Evolutionary conservation across 1,140 invertebrate species (phyloP), one percentile per base, ranked within the genome.

Genomic region (Trichonephila clavata): DNA sequence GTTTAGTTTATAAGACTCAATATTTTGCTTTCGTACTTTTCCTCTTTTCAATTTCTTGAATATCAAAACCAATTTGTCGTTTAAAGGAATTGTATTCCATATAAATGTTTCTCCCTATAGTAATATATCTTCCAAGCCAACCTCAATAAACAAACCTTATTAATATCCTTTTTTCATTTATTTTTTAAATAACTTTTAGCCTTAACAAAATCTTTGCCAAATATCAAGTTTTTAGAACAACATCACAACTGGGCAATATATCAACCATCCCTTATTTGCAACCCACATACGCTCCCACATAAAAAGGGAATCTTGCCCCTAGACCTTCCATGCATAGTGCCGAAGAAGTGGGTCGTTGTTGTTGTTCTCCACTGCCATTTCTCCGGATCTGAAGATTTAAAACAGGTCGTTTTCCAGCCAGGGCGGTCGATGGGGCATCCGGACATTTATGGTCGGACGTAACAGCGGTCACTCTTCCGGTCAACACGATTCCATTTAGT

Each of bases 401-500:
- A 77, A 77, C 27, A 77, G 68, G 68, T 77, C 68, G 68, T 77
- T 77, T 24, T 32, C 68, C 68, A 32, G 24, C 68, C 68, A 16
- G 27, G 68, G 63, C n/a, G 10, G 63, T 24, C 63, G 63, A 65
- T 65, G 63, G 63, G 63, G 63, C 63, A 21, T 65, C 63, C n/a
- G 27, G 24, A 5, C 68, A 77, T 77, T 77, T 77, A 77, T 77
- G 27, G 24, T 5, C 27, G 18, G 18, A 6, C 61, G 18, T 63
- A 63, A 63, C 61, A 63, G 61, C 61, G 68, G 68, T 77, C 68
- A 32, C 68, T 77, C 68, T 77, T 77, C 68, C 68, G 68, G 68
- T 77, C 68, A 77, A 77, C 68, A 77, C 68, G 68, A 77, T 77
- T 32, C 68, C 68, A 77, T 77, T 77, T 77, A 77, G 68, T 14